Evolutionary conservation across 2,888 invertebrate species (phyloP).

Genomic region (Leptopterna dolabrata): DNA sequence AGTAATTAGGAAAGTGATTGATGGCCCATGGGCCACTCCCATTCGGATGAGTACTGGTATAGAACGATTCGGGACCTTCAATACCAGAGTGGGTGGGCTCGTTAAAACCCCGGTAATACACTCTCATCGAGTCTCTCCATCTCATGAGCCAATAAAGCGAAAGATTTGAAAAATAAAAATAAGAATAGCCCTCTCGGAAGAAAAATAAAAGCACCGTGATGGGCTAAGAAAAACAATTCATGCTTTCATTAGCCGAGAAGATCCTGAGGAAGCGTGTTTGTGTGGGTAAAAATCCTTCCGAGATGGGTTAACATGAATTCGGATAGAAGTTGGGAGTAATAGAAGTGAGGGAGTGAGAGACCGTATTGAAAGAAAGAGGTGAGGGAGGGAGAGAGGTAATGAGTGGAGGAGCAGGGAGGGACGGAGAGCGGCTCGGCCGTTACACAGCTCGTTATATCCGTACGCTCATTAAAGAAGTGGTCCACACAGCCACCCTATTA

Average conservation of each 20-base stretch:
- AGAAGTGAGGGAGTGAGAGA: background rate
- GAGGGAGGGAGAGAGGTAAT: background rate
- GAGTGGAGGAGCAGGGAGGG: slow-evolving; percentile 1
- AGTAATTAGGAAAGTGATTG: too few relatives aligned
- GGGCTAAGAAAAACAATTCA: slow-evolving; percentile 35
- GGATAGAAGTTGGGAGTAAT: slow-evolving; percentile 43
- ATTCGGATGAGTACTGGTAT: background rate
- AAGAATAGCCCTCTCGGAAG: background rate
- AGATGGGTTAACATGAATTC: slow-evolving; percentile 47
- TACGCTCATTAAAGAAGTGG: slow-evolving; percentile 57
- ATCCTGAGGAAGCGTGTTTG: slow-evolving; percentile 10
- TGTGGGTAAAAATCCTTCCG: slow-evolving; percentile 22
- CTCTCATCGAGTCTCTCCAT: slow-evolving; percentile 30
- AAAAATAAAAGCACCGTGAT: slow-evolving; percentile 37
- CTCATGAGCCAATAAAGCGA: slow-evolving; percentile 21
- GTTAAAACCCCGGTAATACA: slow-evolving; percentile 36
- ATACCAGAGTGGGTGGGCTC: slow-evolving; percentile 47
- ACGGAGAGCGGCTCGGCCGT: slow-evolving; percentile 50
- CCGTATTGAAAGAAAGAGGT: too few relatives aligned
- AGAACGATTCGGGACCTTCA: background rate
- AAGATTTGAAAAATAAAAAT: background rate
- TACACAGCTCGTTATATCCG: slow-evolving; percentile 57
- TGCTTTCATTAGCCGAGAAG: slow-evolving; percentile 48
- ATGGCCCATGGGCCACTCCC: background rate
- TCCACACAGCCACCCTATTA: slow-evolving; percentile 57